Evolutionary conservation across 2,888 invertebrate species (phyloP), one percentile per base, ranked within the genome.

Genomic region (Tryphoninae sp.): DNA sequence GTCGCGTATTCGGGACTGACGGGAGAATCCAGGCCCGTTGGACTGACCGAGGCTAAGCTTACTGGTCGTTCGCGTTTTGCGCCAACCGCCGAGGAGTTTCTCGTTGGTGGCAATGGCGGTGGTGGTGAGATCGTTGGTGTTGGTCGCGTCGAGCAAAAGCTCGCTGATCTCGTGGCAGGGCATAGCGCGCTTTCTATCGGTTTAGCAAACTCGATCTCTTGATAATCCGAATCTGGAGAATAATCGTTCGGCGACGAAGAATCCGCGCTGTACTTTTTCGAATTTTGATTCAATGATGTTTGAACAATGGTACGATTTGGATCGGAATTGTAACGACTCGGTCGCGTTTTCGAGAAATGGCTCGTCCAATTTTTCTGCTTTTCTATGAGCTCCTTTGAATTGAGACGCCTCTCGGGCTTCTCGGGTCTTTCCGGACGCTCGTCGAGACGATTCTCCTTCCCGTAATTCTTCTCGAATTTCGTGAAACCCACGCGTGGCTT

Each of bases 281-380:
- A 86, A 84, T 87, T 90, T 85, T 91, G 90, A 84, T 90, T 91
- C 80, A 91, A 81, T 2, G 92, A 89, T 7, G 89, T 89, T 78
- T 92, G 90, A 33, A 92, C 94, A 81, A 95, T 93, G 33, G 93
- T 93, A 82, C 93, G 94, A 90, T 94, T 95, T 9, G 94, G 94
- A 91, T 95, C 95, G 88, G 95, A 95, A 86, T 94, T 94, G 81
- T 93, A 94, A 78, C 94, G 93, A 84, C 93, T 92, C 64, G 95
- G 94, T 85, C 96, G 94, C 69, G 96, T 94, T 93, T 96, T 97
- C 80, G 96, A 96, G 91, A 97, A 98, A 92, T 97, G 97, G 81
- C 97, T 96, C 42, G 97, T 97, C 97, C 97, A 98, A 92, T 97
- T 98, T 90, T 96, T 95, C 90, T 97, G 97, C 89, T 97, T 97